phyloP scores from a whole-genome alignment of 2,797 vertebrate species.

The Dipus sagitta region DNA sequence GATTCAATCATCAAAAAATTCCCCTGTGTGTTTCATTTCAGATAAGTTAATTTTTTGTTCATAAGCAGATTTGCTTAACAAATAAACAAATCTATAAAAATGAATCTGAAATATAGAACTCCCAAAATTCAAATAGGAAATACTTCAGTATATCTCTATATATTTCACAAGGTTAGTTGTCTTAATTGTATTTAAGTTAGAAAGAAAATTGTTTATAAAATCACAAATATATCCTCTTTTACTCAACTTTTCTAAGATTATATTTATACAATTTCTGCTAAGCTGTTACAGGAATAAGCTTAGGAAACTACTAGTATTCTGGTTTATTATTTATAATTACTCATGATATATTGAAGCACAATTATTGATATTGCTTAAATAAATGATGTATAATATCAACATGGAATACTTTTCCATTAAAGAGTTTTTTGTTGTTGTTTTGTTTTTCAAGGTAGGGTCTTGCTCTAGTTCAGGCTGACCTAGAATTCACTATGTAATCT shows the following conservation, averaged over 20 bases:
- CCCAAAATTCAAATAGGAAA: background rate
- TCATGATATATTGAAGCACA: conserved; percentile 41
- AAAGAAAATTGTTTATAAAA: conserved; percentile 12
- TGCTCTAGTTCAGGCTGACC: no score
- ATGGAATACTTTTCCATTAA: background rate
- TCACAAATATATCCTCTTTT: conserved; percentile 1
- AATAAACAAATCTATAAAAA: conserved; percentile 39
- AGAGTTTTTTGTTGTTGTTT: background rate
- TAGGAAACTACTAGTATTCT: conserved; percentile 64
- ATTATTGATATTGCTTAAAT: background rate
- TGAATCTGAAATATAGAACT: conserved; percentile 9
- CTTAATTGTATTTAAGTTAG: conserved; percentile 40
- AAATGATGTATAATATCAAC: background rate
- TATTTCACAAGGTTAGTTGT: conserved; percentile 8
- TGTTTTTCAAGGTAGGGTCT: no score
- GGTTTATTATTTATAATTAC: conserved; percentile 81
- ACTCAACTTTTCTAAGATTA: conserved; percentile 8
- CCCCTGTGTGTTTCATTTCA: conserved; percentile 37
- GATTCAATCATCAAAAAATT: conserved; percentile 38
- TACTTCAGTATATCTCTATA: background rate
- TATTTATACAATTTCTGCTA: conserved; percentile 32
- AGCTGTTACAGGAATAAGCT: conserved; percentile 38
- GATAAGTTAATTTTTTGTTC: conserved; percentile 32
- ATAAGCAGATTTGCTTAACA: background rate
- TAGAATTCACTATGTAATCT: no score